phyloP scores from a whole-genome alignment of 1,140 invertebrate genomes.

The Orussus abietinus region DNA sequence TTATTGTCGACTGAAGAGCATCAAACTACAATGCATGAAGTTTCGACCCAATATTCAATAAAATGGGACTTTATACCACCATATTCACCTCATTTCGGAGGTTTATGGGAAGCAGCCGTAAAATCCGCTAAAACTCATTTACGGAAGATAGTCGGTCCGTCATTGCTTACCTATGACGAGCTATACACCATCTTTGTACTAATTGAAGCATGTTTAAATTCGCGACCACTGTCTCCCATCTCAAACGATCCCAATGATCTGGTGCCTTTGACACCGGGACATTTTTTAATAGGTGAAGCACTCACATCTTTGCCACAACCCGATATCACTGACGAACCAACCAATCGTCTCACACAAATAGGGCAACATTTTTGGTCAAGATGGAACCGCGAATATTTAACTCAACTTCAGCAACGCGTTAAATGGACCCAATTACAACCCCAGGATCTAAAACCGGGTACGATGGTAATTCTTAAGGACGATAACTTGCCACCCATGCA shows the following conservation, averaged over 20 bases:
- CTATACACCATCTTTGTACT: constrained; percentile 10
- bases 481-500: constrained; percentile 11
- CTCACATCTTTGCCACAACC: constrained; percentile 1
- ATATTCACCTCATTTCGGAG: constrained; percentile 34
- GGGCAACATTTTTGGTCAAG: constrained; percentile 37
- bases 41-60: background rate
- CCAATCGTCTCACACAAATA: constrained; percentile 18
- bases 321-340: background rate
- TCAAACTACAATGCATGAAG: background rate
- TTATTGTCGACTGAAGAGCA: background rate
- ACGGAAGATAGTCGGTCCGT: constrained; percentile 13
- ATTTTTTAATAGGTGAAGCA: constrained; percentile 31
- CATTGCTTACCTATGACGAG: constrained; percentile 20
- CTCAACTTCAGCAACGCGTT: constrained; percentile 23
- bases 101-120: constrained; percentile 36
- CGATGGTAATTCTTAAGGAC: constrained; percentile 22
- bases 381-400: constrained; percentile 37
- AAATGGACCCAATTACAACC: constrained; percentile 33
- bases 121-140: constrained; percentile 31
- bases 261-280: constrained; percentile 20
- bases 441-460: constrained; percentile 1
- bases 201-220: constrained; percentile 31
- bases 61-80: constrained; percentile 35
- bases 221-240: constrained; percentile 20
- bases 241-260: constrained; percentile 17